These are phyloP conservation scores for Hedychridium roseum DNA, from an alignment of 2,888 invertebrate genomes.

Conservation along the genomic window DNA sequence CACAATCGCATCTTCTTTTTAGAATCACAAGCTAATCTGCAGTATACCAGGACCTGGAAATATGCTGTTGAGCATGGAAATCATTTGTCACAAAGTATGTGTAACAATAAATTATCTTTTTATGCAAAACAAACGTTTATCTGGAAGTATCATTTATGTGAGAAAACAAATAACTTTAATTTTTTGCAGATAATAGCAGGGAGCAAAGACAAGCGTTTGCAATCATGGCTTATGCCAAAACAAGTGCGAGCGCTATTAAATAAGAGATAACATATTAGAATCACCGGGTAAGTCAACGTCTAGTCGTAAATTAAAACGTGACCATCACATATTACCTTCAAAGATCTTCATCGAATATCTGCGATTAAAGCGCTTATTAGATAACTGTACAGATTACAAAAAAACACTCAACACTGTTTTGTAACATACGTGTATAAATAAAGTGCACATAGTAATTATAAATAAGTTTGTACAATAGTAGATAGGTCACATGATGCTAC, in stretches of 20 bases:
- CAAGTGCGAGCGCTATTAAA: slow-evolving; percentile 48
- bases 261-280: slow-evolving; percentile 22
- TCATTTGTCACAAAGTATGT: slow-evolving; percentile 71
- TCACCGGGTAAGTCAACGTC: slow-evolving; percentile 19
- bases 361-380: no score
- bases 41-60: slow-evolving; percentile 76
- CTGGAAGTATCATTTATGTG: no score
- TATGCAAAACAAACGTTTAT: no score
- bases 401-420: no score
- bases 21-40: slow-evolving; percentile 67
- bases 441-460: slow-evolving; percentile 33
- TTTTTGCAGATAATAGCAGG: slow-evolving; percentile 72
- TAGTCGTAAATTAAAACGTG: slow-evolving; percentile 21
- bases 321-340: slow-evolving; percentile 2
- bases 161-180: no score
- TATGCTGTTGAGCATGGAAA: slow-evolving; percentile 76
- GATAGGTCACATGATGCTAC: slow-evolving; percentile 12
- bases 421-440: slow-evolving; percentile 31
- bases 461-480: slow-evolving; percentile 34
- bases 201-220: slow-evolving; percentile 73
- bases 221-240: slow-evolving; percentile 72
- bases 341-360: slow-evolving; percentile 9
- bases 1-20: slow-evolving; percentile 15
- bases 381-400: slow-evolving; percentile 23
- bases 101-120: background rate